A percentile compares a stretch with the other conserved stretches of the same genome.
Evolutionary conservation across 1,140 invertebrate species (phyloP).

Genomic region (Bombus fervidus): DNA sequence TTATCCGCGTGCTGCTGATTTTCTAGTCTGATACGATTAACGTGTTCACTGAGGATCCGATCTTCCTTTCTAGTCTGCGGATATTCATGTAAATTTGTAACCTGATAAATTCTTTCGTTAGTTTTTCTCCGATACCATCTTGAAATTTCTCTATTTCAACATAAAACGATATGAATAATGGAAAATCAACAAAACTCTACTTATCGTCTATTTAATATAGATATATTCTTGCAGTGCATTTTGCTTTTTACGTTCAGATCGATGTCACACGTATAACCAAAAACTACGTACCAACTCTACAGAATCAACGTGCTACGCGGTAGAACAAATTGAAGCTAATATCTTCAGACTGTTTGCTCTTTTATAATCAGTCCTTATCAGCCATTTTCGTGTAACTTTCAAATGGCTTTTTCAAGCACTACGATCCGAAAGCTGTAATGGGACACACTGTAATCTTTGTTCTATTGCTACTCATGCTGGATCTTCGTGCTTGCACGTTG

Average conservation of each 20-base stretch:
- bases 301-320: too few relatives aligned
- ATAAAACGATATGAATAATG: too few relatives aligned
- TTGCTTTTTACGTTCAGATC: too few relatives aligned
- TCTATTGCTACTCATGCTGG: not conserved
- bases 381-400: too few relatives aligned
- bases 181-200: too few relatives aligned
- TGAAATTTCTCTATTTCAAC: not conserved
- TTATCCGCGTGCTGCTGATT: not conserved
- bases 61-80: not conserved
- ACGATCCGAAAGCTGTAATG: not conserved
- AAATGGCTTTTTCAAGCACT: not conserved
- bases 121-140: not conserved
- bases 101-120: not conserved
- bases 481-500: not conserved
- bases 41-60: not conserved
- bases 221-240: too few relatives aligned
- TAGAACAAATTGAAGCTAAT: not conserved
- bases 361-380: not conserved
- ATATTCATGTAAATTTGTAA: not conserved
- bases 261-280: too few relatives aligned
- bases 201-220: too few relatives aligned
- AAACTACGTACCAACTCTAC: too few relatives aligned
- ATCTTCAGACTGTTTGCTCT: not conserved
- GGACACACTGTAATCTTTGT: not conserved
- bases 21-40: not conserved